Conservation (phyloP, 2,113 vertebrate genomes). For the Lanius ludovicianus region DNA sequence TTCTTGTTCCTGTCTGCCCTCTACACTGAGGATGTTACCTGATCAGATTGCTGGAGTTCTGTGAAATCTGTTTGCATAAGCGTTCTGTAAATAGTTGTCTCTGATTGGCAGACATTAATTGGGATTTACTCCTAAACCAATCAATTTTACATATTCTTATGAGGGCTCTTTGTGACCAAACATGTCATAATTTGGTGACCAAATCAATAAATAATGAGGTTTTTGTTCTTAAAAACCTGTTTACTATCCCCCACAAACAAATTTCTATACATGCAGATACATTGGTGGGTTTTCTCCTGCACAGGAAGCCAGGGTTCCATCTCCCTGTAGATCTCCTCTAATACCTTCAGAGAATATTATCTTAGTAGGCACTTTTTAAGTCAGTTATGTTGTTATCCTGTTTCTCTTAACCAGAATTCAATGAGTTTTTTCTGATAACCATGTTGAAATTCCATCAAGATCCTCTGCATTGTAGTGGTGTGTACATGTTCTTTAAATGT, state of each 20-base stretch:
- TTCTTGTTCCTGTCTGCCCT: background rate
- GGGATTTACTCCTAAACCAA: background rate
- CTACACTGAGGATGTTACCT: background rate
- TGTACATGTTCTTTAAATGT: background rate
- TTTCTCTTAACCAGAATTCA: background rate
- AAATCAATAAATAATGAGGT: background rate
- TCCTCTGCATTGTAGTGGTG: background rate
- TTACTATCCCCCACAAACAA: background rate
- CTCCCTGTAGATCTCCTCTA: background rate
- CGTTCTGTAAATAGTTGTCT: background rate
- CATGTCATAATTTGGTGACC: background rate
- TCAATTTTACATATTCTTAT: background rate
- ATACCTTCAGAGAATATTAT: background rate
- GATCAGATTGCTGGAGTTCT: background rate
- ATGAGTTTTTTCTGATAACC: background rate
- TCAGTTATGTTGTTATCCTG: background rate
- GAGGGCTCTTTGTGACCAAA: background rate
- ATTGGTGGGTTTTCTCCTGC: background rate
- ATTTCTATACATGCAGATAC: background rate
- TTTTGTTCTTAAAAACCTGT: background rate
- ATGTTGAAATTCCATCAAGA: background rate
- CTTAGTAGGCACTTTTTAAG: background rate
- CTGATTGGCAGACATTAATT: background rate
- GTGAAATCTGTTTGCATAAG: background rate
- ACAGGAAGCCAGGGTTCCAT: background rate